Evolutionary conservation across 1,140 invertebrate species (phyloP), one percentile per base, ranked within the genome.

Genomic region (Philotrypesis tridentata): DNA sequence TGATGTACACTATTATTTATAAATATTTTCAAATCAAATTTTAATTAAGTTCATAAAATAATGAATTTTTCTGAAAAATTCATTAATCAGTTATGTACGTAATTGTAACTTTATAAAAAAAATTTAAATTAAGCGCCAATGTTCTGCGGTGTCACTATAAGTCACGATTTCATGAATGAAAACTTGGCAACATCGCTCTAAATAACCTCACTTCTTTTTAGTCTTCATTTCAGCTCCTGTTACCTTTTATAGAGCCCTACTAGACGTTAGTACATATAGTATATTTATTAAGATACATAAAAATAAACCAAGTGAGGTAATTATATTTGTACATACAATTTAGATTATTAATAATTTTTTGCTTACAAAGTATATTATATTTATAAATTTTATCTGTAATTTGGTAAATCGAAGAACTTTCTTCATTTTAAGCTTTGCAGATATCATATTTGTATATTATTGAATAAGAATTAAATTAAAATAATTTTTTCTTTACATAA

Each of bases 101-200:
- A 55, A 21, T n/a, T n/a, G 0, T 55, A 21, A 55, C 21, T 6
- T 21, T 55, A 70, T 70, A n/a, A 37, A 70, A 70, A 5, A 37
- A 37, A 70, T 70, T 37, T 23, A 48, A 27, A 40, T 40, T 40
- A 43, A 17, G 25, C 61, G 61, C 61, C 61, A 65, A 65, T 61
- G 21, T 61, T n/a, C n/a, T n/a, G n/a, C n/a, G n/a, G n/a, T n/a
- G n/a, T n/a, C n/a, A n/a, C n/a, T n/a, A n/a, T n/a, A 11, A 60
- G 61, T 27, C 23, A 65, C 6, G 61, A 65, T 27, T 14, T 27
- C 23, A 65, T 12, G 61, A 65, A 65, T 14, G 61, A 65, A 29
- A 65, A 65, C 27, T 27, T 73, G 78, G 60, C 78, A 80, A 80
- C 78, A 7, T 63, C 40, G 78, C 55, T 23, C 55, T 37, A 12